A percentile compares a stretch with the other conserved stretches of the same genome.
Evolutionary conservation across 2,888 invertebrate genomes (phyloP).

Genomic region (Stratiomys singularior): DNA sequence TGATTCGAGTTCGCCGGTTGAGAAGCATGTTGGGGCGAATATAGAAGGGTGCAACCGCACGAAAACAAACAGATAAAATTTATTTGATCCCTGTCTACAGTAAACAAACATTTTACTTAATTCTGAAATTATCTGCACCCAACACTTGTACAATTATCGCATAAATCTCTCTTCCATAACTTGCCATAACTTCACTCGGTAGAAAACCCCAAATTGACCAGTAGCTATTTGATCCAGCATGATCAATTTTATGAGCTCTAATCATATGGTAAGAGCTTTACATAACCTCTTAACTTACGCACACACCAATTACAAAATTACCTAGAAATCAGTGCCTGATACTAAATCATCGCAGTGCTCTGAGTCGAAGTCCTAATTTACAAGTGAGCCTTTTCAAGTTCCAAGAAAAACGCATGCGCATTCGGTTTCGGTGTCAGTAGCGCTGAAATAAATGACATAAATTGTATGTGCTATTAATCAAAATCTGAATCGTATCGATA

Average conservation of each 20-base stretch:
- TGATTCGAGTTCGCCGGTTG: too few relatives aligned
- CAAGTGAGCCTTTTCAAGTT: neutral
- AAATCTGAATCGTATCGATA: conserved; percentile 33
- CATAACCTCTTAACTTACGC: neutral
- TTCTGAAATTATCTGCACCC: neutral
- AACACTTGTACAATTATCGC: neutral
- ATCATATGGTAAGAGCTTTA: neutral
- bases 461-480: conserved; percentile 37
- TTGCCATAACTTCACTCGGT: too few relatives aligned
- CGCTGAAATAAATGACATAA: conserved; percentile 33
- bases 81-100: too few relatives aligned
- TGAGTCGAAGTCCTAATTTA: neutral
- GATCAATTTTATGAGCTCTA: neutral
- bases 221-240: neutral
- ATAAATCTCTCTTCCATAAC: neutral
- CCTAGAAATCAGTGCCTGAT: neutral
- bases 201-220: neutral
- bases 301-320: neutral
- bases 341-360: neutral
- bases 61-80: too few relatives aligned
- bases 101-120: too few relatives aligned
- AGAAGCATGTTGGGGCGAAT: too few relatives aligned
- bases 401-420: neutral
- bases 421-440: conserved; percentile 2
- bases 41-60: too few relatives aligned